Percentiles rank a stretch among this genome's conserved stretches.
Conservation (phyloP, 2,797 vertebrate species). For the Synanceia verrucosa region DNA sequence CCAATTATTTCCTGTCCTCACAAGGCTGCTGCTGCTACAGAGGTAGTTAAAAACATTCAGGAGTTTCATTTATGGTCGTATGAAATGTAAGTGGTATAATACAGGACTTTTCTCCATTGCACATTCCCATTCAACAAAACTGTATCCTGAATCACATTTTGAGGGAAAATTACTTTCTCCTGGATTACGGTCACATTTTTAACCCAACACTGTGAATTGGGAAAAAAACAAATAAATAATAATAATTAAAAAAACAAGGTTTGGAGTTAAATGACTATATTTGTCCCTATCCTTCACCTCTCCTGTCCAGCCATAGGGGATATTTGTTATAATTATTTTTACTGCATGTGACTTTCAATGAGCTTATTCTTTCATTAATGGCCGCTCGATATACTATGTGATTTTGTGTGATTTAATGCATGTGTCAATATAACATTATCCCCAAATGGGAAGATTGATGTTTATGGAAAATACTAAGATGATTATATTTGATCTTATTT, state of each 20-base stretch:
- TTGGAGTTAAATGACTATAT: too few relatives aligned
- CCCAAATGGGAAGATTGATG: too few relatives aligned
- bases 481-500: neutral
- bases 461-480: neutral
- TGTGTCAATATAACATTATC: too few relatives aligned
- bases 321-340: too few relatives aligned
- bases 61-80: neutral
- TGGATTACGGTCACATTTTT: neutral
- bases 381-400: too few relatives aligned
- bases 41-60: neutral
- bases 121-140: too few relatives aligned
- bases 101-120: too few relatives aligned
- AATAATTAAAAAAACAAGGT: too few relatives aligned
- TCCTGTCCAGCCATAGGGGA: too few relatives aligned
- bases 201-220: neutral
- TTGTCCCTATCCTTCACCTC: too few relatives aligned
- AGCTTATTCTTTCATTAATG: too few relatives aligned
- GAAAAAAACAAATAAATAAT: neutral
- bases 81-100: neutral
- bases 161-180: neutral
- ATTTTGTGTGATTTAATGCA: neutral
- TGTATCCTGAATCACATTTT: neutral
- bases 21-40: neutral
- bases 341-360: too few relatives aligned
- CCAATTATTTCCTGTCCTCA: conserved; percentile 1